These are phyloP conservation scores for Moxostoma hubbsi DNA, from an alignment of 2,797 vertebrate species.

Conservation along the genomic window DNA sequence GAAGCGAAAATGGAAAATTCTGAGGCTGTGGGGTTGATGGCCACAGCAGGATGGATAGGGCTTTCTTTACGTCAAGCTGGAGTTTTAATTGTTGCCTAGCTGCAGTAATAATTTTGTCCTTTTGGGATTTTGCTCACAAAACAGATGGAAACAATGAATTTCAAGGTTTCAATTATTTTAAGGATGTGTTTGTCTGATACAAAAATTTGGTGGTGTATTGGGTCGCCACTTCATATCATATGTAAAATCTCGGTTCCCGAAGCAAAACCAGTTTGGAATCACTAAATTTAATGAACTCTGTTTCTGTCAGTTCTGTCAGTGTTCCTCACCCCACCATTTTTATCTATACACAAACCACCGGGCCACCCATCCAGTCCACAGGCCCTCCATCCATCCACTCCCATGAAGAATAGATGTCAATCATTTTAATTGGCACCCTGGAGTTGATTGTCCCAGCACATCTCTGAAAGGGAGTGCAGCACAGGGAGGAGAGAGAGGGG, in stretches of 20 bases:
- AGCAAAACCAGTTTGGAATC: too few relatives aligned
- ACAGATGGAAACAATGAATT: too few relatives aligned
- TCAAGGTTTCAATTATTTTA: too few relatives aligned
- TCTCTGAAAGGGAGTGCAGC: slow-evolving; percentile 45
- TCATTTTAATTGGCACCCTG: slow-evolving; percentile 82
- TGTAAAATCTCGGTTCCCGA: too few relatives aligned
- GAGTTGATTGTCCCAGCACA: slow-evolving; percentile 72
- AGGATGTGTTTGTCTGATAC: too few relatives aligned
- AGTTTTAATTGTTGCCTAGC: neutral
- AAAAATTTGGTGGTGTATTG: too few relatives aligned
- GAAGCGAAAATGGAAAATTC: slow-evolving; percentile 32
- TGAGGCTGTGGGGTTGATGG: slow-evolving; percentile 5
- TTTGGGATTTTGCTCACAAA: slow-evolving; percentile 14
- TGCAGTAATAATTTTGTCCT: neutral
- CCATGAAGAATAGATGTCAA: slow-evolving; percentile 77
- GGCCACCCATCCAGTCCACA: slow-evolving; percentile 80
- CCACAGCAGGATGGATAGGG: slow-evolving; percentile 20
- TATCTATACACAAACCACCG: slow-evolving; percentile 46
- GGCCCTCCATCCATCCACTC: slow-evolving; percentile 59
- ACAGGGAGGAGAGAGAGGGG: slow-evolving; percentile 38
- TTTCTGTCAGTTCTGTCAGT: slow-evolving; percentile 14
- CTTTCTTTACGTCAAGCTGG: slow-evolving; percentile 6
- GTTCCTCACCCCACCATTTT: slow-evolving; percentile 32
- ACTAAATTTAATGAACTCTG: slow-evolving; percentile 25
- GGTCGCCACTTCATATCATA: too few relatives aligned